Conservation (phyloP, 2,888 invertebrate species). For the Campopleginae sp. region DNA sequence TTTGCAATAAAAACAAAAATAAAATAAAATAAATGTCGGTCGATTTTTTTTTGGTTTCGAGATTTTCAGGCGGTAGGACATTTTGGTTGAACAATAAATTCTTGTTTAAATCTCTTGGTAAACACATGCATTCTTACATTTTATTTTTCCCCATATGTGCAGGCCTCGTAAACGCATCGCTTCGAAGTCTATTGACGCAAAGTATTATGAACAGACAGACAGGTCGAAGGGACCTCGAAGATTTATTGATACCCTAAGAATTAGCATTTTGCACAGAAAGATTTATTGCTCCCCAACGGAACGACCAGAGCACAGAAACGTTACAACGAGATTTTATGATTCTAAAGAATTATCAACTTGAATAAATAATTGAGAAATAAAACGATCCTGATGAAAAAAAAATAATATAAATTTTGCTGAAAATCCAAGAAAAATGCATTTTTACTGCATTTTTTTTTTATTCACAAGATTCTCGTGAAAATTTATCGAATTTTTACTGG, state of each 20-base stretch:
- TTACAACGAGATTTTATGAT: background rate
- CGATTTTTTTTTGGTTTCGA: background rate
- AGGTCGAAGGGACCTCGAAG: background rate
- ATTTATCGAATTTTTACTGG: background rate
- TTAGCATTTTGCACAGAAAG: constrained; percentile 28
- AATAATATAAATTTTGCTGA: background rate
- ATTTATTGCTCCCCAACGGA: constrained; percentile 18
- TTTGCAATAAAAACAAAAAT: no score
- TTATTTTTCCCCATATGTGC: constrained; percentile 23
- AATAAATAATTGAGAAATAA: background rate
- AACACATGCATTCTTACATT: background rate
- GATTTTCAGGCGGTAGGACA: background rate
- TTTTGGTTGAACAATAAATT: background rate
- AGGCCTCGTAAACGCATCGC: constrained; percentile 22
- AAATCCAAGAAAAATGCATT: background rate
- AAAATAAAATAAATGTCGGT: no score
- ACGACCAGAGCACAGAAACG: background rate
- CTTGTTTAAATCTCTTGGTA: background rate
- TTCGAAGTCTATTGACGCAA: background rate
- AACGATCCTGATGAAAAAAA: background rate
- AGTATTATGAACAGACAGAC: constrained; percentile 3
- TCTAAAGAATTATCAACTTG: background rate
- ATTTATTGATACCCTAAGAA: constrained; percentile 18
- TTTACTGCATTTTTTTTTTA: background rate
- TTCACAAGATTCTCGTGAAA: background rate